phyloP scores from a whole-genome alignment of 2,113 vertebrate species.

The Emydocephalus ijimae region DNA sequence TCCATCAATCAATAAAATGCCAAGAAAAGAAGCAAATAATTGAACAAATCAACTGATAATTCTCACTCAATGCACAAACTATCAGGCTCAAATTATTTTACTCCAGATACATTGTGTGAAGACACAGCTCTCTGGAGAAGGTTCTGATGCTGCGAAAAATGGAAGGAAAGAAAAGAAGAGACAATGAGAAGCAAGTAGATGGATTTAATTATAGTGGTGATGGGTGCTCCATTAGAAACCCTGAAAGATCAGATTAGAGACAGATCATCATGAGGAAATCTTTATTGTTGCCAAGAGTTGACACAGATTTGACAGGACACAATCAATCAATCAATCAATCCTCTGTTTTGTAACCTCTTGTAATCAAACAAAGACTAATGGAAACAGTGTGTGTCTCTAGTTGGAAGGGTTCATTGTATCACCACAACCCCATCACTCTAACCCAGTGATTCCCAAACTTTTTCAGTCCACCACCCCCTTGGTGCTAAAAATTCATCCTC shows the following conservation, averaged over 20 bases:
- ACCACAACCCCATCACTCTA: not conserved
- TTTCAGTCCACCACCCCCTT: too few species aligned
- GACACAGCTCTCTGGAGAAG: not conserved
- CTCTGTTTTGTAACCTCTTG: not conserved
- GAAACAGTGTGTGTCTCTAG: not conserved
- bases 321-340: not conserved
- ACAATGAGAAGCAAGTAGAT: fast-evolving
- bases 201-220: not conserved
- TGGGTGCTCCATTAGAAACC: not conserved
- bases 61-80: not conserved
- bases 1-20: not conserved
- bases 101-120: not conserved
- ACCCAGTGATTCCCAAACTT: too few species aligned
- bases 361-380: not conserved
- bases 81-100: not conserved
- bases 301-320: not conserved
- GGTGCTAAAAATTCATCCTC: too few species aligned
- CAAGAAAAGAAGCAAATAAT: not conserved
- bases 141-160: not conserved
- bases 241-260: not conserved
- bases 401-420: not conserved
- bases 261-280: not conserved
- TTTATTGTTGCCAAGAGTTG: not conserved
- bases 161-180: not conserved
- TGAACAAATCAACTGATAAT: not conserved